These are phyloP conservation scores for Acanthochromis polyacanthus DNA, from an alignment of 2,113 vertebrate genomes.

Conservation along the genomic window DNA sequence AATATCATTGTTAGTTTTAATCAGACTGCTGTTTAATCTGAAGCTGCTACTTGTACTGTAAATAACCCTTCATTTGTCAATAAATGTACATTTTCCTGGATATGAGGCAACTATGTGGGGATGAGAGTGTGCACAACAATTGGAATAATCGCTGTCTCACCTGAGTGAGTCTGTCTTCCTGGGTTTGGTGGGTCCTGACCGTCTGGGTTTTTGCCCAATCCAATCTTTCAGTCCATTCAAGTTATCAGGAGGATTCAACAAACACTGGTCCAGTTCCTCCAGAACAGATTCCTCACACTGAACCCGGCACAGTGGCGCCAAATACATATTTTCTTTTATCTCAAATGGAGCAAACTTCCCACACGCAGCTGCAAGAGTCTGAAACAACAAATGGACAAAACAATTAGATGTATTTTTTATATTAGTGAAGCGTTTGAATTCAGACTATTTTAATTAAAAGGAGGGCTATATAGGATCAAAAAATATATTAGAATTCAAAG, in stretches of 20 bases:
- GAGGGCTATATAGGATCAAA: too few relatives aligned
- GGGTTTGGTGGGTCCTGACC: slow-evolving; percentile 85
- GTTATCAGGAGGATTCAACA: slow-evolving; percentile 76
- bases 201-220: slow-evolving; percentile 83
- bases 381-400: slow-evolving; percentile 21
- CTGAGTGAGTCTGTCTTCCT: slow-evolving; percentile 29
- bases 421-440: too few relatives aligned
- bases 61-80: too few relatives aligned
- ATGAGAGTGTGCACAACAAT: too few relatives aligned
- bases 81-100: too few relatives aligned
- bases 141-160: slow-evolving; percentile 50
- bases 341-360: slow-evolving; percentile 99
- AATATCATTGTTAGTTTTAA: too few relatives aligned
- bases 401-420: not conserved
- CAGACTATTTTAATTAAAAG: not conserved
- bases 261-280: slow-evolving; percentile 87
- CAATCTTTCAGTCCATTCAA: slow-evolving; percentile 87
- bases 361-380: slow-evolving; percentile 95
- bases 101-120: too few relatives aligned
- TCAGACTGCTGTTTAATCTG: too few relatives aligned
- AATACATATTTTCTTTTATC: slow-evolving; percentile 94
- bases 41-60: too few relatives aligned
- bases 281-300: slow-evolving; percentile 84
- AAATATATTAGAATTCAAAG: too few relatives aligned
- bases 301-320: slow-evolving; percentile 90